Evolutionary conservation across 1,140 invertebrate genomes (phyloP).

Genomic region (Choristoneura fumiferana): DNA sequence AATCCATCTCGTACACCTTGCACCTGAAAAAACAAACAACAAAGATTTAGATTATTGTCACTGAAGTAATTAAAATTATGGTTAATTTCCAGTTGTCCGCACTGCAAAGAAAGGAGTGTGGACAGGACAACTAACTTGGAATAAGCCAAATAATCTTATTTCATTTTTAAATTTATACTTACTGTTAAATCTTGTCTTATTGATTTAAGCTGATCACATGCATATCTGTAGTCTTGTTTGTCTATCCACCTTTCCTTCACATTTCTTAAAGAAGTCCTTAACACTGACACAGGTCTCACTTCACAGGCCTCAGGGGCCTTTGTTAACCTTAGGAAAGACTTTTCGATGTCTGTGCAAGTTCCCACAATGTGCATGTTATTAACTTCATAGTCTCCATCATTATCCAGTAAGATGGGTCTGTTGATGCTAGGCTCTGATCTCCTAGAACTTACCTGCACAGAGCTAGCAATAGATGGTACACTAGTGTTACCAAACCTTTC

Average conservation of each 20-base stretch:
- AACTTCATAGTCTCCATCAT: constrained; percentile 86
- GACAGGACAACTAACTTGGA: too few relatives aligned
- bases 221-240: constrained; percentile 96
- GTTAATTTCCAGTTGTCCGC: too few relatives aligned
- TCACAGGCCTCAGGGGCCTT: constrained; percentile 95
- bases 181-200: constrained; percentile 99
- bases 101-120: too few relatives aligned
- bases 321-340: constrained; percentile 95
- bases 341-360: constrained; percentile 95
- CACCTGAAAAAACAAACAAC: constrained; percentile 79
- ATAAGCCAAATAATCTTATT: constrained; percentile 2
- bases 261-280: constrained; percentile 91
- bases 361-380: constrained; percentile 94
- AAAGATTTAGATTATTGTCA: too few relatives aligned
- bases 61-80: too few relatives aligned
- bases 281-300: constrained; percentile 92
- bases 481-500: constrained; percentile 84
- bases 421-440: constrained; percentile 61
- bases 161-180: constrained; percentile 55
- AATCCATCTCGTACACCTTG: constrained; percentile 97
- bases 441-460: constrained; percentile 53
- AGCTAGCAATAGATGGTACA: constrained; percentile 66
- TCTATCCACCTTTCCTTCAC: constrained; percentile 94
- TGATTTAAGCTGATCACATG: constrained; percentile 98
- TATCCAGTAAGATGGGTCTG: constrained; percentile 79